These are phyloP conservation scores for Athrips mouffetella DNA, from an alignment of 2,888 invertebrate genomes.

Conservation along the genomic window DNA sequence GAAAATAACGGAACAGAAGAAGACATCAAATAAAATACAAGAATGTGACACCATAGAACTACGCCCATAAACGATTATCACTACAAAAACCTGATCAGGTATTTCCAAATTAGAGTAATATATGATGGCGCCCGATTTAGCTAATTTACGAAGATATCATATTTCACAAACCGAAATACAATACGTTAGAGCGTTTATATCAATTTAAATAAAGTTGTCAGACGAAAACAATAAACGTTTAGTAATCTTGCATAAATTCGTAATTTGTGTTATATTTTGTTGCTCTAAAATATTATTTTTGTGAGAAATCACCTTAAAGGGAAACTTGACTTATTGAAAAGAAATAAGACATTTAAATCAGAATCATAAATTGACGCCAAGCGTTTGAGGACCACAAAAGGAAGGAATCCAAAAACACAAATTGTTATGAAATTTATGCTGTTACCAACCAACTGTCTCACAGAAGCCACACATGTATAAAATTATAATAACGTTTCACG, in stretches of 20 bases:
- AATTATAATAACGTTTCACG: conserved; percentile 32
- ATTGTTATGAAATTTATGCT: conserved; percentile 17
- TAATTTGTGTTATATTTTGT: conserved; percentile 14
- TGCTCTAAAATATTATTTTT: conserved; percentile 16
- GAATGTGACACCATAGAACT: no score
- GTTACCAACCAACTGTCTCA: conserved; percentile 42
- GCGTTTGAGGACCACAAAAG: conserved; percentile 5
- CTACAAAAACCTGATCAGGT: neutral
- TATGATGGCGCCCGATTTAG: conserved; percentile 13
- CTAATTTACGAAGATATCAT: conserved; percentile 11
- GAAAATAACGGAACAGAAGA: no score
- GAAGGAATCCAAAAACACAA: conserved; percentile 10
- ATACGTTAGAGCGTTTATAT: conserved; percentile 8
- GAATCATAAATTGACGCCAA: neutral
- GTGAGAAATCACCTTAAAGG: conserved; percentile 11
- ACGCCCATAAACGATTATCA: no score
- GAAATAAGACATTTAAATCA: conserved; percentile 7
- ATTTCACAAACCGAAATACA: conserved; percentile 12
- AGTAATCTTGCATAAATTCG: conserved; percentile 14
- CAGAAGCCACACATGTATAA: conserved; percentile 34
- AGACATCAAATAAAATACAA: no score
- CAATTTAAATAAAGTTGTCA: conserved; percentile 19
- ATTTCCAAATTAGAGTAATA: conserved; percentile 6
- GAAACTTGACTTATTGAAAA: conserved; percentile 14
- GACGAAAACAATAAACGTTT: conserved; percentile 20